Conservation (phyloP, 2,888 invertebrate genomes). For the Mystacides longicornis region DNA sequence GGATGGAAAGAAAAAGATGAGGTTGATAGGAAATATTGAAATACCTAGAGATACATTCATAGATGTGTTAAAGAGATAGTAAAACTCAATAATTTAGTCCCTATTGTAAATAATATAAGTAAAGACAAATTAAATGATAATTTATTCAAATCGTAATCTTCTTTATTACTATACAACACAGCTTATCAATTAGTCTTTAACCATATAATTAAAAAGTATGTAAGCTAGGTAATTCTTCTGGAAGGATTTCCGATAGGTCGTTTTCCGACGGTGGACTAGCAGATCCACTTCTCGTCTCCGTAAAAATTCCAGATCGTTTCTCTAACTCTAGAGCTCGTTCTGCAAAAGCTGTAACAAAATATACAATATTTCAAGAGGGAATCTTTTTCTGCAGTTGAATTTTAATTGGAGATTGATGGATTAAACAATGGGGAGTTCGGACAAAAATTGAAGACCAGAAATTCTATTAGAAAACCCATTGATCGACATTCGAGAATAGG, state of each 20-base stretch:
- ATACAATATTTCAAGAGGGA: no score
- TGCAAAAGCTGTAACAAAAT: conserved; percentile 14
- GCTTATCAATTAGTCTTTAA: background rate
- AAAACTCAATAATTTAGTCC: conserved; percentile 1
- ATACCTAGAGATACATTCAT: conserved; percentile 92
- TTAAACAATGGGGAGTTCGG: no score
- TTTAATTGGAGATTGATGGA: no score
- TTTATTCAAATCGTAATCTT: background rate
- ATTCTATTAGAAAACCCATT: no score
- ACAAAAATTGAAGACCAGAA: no score
- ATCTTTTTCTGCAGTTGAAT: no score
- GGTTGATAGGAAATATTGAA: conserved; percentile 82
- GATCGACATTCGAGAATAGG: no score
- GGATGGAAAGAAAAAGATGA: conserved; percentile 91
- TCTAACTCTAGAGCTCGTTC: conserved; percentile 21
- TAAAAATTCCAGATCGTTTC: conserved; percentile 12
- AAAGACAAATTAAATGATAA: background rate
- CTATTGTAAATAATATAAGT: conserved; percentile 3
- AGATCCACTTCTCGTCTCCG: conserved; percentile 10
- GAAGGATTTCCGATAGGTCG: conserved; percentile 22
- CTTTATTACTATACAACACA: no score
- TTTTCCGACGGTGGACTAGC: conserved; percentile 22
- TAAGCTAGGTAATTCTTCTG: conserved; percentile 13
- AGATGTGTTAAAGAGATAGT: conserved; percentile 74
- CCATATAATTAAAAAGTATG: background rate